Evolutionary conservation across 2,113 vertebrate genomes (phyloP), one percentile per base, ranked within the genome.

Genomic region (Talpa occidentalis): DNA sequence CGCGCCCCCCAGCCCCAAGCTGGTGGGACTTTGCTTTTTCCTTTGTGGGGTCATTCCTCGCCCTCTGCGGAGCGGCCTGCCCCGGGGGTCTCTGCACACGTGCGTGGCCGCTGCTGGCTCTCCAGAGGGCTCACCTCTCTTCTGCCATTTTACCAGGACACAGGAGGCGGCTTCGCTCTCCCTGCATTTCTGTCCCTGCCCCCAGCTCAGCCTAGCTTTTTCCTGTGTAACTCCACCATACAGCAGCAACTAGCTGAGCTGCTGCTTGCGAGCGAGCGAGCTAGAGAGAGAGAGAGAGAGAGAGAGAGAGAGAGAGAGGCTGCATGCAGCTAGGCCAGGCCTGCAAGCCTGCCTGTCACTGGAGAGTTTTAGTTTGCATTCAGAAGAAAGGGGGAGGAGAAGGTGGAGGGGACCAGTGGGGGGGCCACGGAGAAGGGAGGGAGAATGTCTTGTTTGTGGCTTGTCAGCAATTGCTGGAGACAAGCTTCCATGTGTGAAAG

Each of bases 391-490:
- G 96, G 95, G 97, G 95, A 79, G 96, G 94, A 59, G 95, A 91
- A 77, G 90, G 94, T 80, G 92, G 93, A 92, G 94, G 93, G 93
- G 93, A 85, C 88, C 96, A 47, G 92, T 42, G 85, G 82, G 93
- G 97, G 94, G 86, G 91, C 76, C 62, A 60, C 94, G 64, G 91
- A 96, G 97, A 95, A 95, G 98, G 97, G 98, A 97, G 97, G 97
- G 98, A 98, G 98, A 98, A 98, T 97, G 99, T 98, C 99, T 99
- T 99, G 99, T 99, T 99, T 99, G 99, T 99, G 99, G 99, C 99
- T 99, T 99, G 99, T 99, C 99, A 99, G 99, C 99, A 99, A 99
- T 99, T 99, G 99, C 99, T 98, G 98, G 99, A 99, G 99, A 99
- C 99, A 99, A 99, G 99, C 99, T 98, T 99, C 99, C 98, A 99